A percentile compares a stretch with the other conserved stretches of the same genome.
These are phyloP conservation scores for Caradrina clavipalpis DNA, from an alignment of 2,888 invertebrate species.

Conservation along the genomic window DNA sequence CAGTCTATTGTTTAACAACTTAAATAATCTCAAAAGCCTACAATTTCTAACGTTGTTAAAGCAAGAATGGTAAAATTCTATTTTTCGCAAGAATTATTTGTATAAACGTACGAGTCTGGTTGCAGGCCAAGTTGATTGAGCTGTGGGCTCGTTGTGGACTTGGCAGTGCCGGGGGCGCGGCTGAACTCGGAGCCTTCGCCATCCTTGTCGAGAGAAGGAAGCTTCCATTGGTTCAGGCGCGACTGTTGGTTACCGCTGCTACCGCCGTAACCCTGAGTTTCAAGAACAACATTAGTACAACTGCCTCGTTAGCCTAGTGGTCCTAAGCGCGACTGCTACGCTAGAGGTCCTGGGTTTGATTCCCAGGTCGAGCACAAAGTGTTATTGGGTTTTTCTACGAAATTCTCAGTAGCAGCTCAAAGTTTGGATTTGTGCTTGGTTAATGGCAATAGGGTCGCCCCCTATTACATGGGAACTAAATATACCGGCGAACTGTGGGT, in stretches of 20 bases:
- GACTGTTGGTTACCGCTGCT: constrained; percentile 94
- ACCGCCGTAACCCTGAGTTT: constrained; percentile 81
- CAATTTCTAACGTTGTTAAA: not conserved
- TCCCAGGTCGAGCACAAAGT: too few relatives aligned
- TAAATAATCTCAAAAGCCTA: not conserved
- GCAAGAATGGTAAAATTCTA: not conserved
- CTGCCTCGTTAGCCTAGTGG: too few relatives aligned
- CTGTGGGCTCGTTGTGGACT: constrained; percentile 92
- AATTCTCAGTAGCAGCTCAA: too few relatives aligned
- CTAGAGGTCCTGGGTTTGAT: too few relatives aligned
- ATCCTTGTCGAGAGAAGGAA: constrained; percentile 95
- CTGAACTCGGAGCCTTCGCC: constrained; percentile 95
- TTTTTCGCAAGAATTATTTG: not conserved
- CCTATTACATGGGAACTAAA: too few relatives aligned
- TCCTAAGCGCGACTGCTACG: too few relatives aligned
- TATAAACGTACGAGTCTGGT: constrained; percentile 84
- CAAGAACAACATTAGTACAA: constrained; percentile 20
- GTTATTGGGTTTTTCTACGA: too few relatives aligned
- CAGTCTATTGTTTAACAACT: not conserved
- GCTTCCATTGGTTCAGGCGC: constrained; percentile 97
- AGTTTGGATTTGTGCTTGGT: too few relatives aligned
- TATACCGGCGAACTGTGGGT: too few relatives aligned
- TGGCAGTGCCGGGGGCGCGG: constrained; percentile 96
- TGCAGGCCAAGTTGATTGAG: constrained; percentile 87
- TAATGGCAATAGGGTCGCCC: too few relatives aligned